Evolutionary conservation across 2,113 vertebrate species (phyloP), one percentile per base, ranked within the genome.

Genomic region (Nansenia antarctica): DNA sequence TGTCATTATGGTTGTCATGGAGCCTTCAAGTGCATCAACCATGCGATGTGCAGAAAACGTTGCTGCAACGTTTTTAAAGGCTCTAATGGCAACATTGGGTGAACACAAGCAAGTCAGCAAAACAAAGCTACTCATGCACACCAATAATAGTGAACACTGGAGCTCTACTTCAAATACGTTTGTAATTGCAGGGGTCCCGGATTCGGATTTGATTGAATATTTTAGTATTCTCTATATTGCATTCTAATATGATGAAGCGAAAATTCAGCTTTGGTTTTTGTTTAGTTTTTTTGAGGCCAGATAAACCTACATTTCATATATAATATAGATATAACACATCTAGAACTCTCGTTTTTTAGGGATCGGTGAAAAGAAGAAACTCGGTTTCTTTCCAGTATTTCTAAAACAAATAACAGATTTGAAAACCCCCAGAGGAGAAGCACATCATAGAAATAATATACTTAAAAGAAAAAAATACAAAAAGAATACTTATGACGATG

Each of bases 1-100:
- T 81, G 82, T 77, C 81, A 73, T 85, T 82, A 80, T 67, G 88
- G 90, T 88, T 90, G 85, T 80, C 87, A 88, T 84, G 62, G 87
- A 86, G 77, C 87, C 84, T 89, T 90, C 83, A 82, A 91, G 90
- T 90, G 90, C 89, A 89, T 89, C 81, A 87, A 83, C 85, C 81
- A 30, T 70, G 85, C 76, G 70, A 84, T 69, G 61, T 49, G 77
- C 65, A 80, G 78, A 83, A 85, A 81, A 78, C 82, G 78, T 84
- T 73, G 77, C 85, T 68, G 80, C 82, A 82, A 70, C 61, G 69
- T 73, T 82, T 75, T 80, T 34, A 2, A 80, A 84, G 77, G 73
- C 82, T 85, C 74, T 83, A 83, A 86, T 88, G 82, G 84, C 87
- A 85, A 88, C 85, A 69, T 72, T 55, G 80, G 81, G 82, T 79